Percentiles rank a stretch among this genome's conserved stretches.
phyloP scores from a whole-genome alignment of 1,140 invertebrate genomes.

The Mamestra configurata region DNA sequence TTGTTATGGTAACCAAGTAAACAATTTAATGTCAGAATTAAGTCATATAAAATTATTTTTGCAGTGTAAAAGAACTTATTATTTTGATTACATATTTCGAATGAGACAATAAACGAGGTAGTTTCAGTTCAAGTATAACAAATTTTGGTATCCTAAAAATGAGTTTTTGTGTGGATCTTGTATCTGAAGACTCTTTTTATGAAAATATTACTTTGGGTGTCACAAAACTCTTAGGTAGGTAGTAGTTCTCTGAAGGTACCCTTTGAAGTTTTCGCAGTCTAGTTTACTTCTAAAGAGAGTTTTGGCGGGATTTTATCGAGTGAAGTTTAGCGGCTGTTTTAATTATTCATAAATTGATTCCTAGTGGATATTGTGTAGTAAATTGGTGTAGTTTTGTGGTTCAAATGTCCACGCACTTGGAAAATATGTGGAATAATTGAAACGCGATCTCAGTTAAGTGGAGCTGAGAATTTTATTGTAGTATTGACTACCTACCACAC shows the following conservation, averaged over 20 bases:
- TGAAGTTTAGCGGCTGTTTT: too few relatives aligned
- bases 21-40: background rate
- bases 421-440: too few relatives aligned
- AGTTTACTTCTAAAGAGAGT: too few relatives aligned
- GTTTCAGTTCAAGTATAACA: too few relatives aligned
- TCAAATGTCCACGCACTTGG: too few relatives aligned
- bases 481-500: too few relatives aligned
- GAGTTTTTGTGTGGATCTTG: constrained; percentile 86
- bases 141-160: constrained; percentile 61
- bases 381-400: too few relatives aligned
- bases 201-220: constrained; percentile 93
- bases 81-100: background rate
- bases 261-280: background rate
- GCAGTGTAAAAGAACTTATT: background rate
- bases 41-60: background rate
- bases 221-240: constrained; percentile 89
- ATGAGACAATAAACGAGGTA: background rate
- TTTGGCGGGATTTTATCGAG: too few relatives aligned
- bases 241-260: constrained; percentile 1
- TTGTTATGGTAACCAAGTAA: constrained; percentile 15
- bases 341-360: too few relatives aligned
- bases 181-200: constrained; percentile 93
- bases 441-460: too few relatives aligned
- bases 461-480: too few relatives aligned
- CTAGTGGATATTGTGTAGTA: too few relatives aligned